These are phyloP conservation scores for Echiichthys vipera DNA, from an alignment of 2,797 vertebrate genomes.

Conservation along the genomic window DNA sequence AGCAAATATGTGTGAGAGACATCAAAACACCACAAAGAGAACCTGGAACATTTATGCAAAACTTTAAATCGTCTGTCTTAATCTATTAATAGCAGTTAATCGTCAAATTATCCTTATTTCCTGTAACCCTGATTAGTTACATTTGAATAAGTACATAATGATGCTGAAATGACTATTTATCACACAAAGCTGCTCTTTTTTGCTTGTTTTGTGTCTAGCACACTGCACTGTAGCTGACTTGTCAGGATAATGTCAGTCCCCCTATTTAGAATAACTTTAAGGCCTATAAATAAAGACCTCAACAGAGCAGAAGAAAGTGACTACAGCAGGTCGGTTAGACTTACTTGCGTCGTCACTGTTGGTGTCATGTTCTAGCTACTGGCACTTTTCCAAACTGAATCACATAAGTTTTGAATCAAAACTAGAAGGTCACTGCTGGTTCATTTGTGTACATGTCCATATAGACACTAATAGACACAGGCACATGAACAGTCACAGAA, in stretches of 20 bases:
- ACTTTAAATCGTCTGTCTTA: not conserved
- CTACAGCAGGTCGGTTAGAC: not conserved
- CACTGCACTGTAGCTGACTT: not conserved
- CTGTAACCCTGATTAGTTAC: not conserved
- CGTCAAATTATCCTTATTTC: not conserved
- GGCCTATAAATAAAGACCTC: conserved; percentile 11
- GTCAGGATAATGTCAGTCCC: not conserved
- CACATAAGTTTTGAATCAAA: not conserved
- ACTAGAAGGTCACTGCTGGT: not conserved
- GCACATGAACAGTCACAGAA: conserved; percentile 13
- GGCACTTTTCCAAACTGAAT: not conserved
- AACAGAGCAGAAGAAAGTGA: conserved; percentile 9
- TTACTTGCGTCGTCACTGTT: not conserved
- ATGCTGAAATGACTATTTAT: not conserved
- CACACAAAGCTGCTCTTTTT: not conserved
- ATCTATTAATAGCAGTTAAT: not conserved
- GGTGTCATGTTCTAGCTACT: not conserved
- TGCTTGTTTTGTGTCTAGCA: not conserved
- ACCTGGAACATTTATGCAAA: not conserved
- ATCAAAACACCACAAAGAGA: not conserved
- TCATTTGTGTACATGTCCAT: conserved; percentile 12
- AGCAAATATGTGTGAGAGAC: not conserved
- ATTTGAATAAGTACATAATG: conserved; percentile 7
- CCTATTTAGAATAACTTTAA: conserved; percentile 14
- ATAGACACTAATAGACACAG: not conserved